Conservation (phyloP, 2,797 vertebrate species). For the Protosalanx chinensis region DNA sequence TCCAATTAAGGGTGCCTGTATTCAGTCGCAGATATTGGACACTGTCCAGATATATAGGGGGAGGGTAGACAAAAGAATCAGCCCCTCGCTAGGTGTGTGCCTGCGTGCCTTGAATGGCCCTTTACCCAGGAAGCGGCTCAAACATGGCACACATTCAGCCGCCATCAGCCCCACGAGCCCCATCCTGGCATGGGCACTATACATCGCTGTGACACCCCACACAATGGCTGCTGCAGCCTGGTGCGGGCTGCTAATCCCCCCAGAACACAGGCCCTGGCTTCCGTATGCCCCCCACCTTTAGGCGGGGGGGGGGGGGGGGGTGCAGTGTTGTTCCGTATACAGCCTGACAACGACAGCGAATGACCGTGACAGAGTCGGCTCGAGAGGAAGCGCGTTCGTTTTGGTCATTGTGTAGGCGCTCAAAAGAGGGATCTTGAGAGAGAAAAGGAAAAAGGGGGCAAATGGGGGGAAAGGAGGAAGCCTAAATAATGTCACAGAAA, state of each 20-base stretch:
- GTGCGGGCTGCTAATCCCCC: conserved; percentile 59
- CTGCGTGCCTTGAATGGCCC: conserved; percentile 20
- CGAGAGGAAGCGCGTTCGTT: conserved; percentile 63
- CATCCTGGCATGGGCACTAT: conserved; percentile 47
- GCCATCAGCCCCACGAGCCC: conserved; percentile 38
- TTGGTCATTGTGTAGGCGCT: conserved; percentile 61
- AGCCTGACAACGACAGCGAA: conserved; percentile 71
- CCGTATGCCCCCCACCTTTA: conserved; percentile 51
- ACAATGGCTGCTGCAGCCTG: conserved; percentile 58
- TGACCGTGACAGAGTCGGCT: conserved; percentile 55
- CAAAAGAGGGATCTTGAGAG: conserved; percentile 34
- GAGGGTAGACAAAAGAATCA: conserved; percentile 17
- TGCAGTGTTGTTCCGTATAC: conserved; percentile 63
- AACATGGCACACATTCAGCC: conserved; percentile 35
- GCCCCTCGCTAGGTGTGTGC: neutral
- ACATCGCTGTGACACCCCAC: conserved; percentile 44
- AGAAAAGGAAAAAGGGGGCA: conserved; percentile 15
- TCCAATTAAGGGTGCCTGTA: conserved; percentile 12
- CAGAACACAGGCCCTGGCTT: conserved; percentile 53
- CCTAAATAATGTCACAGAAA: neutral
- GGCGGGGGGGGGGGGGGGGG: conserved; percentile 42
- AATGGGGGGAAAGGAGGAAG: neutral
- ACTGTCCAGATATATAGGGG: conserved; percentile 36
- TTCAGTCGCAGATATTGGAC: conserved; percentile 47
- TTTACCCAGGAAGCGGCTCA: conserved; percentile 38